A percentile compares a stretch with the other conserved stretches of the same genome.
phyloP scores from a whole-genome alignment of 2,113 vertebrate genomes.

The Anas platyrhynchos region DNA sequence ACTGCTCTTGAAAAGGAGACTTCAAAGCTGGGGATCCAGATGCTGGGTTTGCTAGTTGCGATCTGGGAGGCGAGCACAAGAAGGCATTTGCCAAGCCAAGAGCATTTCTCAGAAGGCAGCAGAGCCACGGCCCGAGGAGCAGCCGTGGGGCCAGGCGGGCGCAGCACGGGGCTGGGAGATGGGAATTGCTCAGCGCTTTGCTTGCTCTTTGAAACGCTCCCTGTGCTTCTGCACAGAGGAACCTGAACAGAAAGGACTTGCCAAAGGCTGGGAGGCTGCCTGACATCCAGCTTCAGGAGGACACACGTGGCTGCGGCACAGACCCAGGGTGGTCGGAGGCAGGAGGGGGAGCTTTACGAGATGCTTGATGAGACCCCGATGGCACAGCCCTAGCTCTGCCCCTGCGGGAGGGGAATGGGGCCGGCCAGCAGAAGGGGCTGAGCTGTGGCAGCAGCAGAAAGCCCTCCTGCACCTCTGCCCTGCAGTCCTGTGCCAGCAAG shows the following conservation, averaged over 20 bases:
- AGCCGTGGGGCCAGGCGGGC: no score
- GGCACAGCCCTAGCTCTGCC: no score
- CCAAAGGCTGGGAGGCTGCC: background rate
- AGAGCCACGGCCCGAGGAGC: no score
- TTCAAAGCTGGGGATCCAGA: constrained; percentile 28
- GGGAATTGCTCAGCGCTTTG: background rate
- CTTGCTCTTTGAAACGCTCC: background rate
- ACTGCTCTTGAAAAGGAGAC: background rate
- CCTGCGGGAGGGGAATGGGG: no score
- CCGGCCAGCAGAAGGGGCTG: no score
- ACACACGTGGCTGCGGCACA: accelerated
- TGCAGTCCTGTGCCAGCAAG: no score
- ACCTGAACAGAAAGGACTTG: background rate
- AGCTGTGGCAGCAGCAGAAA: no score
- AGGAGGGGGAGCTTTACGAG: background rate
- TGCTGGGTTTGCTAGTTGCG: background rate
- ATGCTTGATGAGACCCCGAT: no score
- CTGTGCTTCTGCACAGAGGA: background rate
- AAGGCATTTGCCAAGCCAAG: accelerated
- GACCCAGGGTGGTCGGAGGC: background rate
- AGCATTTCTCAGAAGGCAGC: background rate
- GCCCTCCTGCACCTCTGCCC: no score
- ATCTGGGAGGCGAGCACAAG: background rate
- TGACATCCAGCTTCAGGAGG: background rate
- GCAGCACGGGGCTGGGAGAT: background rate